A percentile compares a stretch with the other conserved stretches of the same genome.
Conservation (phyloP, 2,113 vertebrate species). For the Grallaria varia region DNA sequence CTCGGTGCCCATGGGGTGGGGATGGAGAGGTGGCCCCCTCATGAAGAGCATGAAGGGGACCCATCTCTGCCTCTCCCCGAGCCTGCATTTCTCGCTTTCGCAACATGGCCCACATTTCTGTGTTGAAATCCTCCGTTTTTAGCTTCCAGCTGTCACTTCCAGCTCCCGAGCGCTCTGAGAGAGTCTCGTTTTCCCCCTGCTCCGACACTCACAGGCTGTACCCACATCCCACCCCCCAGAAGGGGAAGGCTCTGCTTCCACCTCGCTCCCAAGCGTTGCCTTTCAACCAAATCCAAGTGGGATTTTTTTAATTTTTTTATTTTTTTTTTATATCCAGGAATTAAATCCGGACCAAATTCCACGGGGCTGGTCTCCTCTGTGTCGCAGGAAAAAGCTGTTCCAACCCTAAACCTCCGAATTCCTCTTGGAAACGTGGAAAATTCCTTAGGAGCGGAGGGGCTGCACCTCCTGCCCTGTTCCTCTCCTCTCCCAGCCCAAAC, state of each 20-base stretch:
- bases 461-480: background rate
- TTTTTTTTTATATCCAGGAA: background rate
- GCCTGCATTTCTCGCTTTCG: background rate
- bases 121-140: background rate
- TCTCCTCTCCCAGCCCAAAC: background rate
- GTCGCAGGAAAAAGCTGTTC: background rate
- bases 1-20: accelerated
- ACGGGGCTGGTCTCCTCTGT: background rate
- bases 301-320: background rate
- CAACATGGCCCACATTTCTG: background rate
- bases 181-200: background rate
- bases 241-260: background rate
- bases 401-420: background rate
- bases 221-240: background rate
- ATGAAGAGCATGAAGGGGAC: accelerated
- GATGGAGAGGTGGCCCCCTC: background rate
- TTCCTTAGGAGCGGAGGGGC: background rate
- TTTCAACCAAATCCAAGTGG: background rate
- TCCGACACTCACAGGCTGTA: background rate
- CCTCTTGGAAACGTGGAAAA: background rate
- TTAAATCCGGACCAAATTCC: background rate
- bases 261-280: background rate
- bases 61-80: background rate
- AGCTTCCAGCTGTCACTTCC: conserved; percentile 8
- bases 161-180: background rate